A percentile compares a stretch with the other conserved stretches of the same genome.
Evolutionary conservation across 1,140 invertebrate species (phyloP).

Genomic region (Aricia agestis): DNA sequence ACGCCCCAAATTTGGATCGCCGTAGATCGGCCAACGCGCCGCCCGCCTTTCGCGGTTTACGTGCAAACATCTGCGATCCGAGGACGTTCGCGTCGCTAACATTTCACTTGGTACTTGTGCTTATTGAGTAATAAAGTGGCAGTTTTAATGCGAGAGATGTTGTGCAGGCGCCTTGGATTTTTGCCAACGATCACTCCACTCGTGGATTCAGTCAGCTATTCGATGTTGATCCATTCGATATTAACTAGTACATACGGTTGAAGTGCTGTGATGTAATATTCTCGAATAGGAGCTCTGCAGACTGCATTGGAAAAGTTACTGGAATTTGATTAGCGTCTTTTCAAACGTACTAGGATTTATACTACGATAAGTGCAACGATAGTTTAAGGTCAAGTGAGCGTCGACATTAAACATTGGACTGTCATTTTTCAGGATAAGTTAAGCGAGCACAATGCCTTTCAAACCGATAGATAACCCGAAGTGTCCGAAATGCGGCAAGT

Average conservation of each 20-base stretch:
- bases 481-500: conserved; percentile 98
- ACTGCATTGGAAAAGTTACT: background rate
- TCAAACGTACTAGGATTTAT: background rate
- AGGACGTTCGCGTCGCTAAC: conserved; percentile 42
- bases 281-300: background rate
- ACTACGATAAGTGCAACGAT: background rate
- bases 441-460: conserved; percentile 94
- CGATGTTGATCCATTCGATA: conserved; percentile 39
- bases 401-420: conserved; percentile 14
- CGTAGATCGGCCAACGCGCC: conserved; percentile 46
- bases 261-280: conserved; percentile 21
- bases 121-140: conserved; percentile 61
- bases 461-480: conserved; percentile 96
- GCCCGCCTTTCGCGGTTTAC: conserved; percentile 48
- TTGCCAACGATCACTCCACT: conserved; percentile 56
- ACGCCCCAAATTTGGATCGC: conserved; percentile 74
- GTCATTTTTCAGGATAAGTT: conserved; percentile 77
- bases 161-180: conserved; percentile 64
- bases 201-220: conserved; percentile 51
- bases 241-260: conserved; percentile 24
- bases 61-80: conserved; percentile 37
- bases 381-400: background rate
- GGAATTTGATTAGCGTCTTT: background rate
- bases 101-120: conserved; percentile 46
- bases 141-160: conserved; percentile 54